phyloP scores from a whole-genome alignment of 2,113 vertebrate species.

The Macaca mulatta region DNA sequence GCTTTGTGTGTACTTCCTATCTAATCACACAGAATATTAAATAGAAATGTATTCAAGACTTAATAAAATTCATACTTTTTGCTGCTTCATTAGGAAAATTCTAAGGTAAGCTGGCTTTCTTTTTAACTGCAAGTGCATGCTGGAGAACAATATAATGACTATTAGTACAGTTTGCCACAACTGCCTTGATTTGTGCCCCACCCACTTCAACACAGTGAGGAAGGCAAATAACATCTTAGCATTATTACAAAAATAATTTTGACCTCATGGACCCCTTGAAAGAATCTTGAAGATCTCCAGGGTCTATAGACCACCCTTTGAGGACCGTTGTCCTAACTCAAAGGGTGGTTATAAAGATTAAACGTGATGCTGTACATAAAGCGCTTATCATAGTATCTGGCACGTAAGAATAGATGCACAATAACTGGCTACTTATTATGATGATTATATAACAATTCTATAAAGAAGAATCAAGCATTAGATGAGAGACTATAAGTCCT shows the following conservation, averaged over 20 bases:
- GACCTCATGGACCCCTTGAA: background rate
- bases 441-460: background rate
- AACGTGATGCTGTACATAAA: background rate
- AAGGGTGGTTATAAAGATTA: background rate
- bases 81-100: background rate
- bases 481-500: background rate
- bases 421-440: background rate
- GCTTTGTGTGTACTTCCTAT: background rate
- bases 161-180: background rate
- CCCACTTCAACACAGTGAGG: background rate
- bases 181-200: background rate
- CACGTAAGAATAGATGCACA: background rate
- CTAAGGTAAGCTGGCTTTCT: background rate
- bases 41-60: background rate
- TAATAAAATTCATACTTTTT: conserved; percentile 19
- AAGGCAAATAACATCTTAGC: background rate
- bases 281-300: background rate
- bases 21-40: conserved; percentile 23
- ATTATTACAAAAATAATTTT: background rate
- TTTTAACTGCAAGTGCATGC: background rate
- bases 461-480: background rate
- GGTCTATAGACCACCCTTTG: background rate
- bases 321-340: background rate
- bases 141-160: background rate
- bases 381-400: background rate